A percentile compares a stretch with the other conserved stretches of the same genome.
Conservation (phyloP, 2,888 invertebrate genomes). For the Stomorhina lunata region DNA sequence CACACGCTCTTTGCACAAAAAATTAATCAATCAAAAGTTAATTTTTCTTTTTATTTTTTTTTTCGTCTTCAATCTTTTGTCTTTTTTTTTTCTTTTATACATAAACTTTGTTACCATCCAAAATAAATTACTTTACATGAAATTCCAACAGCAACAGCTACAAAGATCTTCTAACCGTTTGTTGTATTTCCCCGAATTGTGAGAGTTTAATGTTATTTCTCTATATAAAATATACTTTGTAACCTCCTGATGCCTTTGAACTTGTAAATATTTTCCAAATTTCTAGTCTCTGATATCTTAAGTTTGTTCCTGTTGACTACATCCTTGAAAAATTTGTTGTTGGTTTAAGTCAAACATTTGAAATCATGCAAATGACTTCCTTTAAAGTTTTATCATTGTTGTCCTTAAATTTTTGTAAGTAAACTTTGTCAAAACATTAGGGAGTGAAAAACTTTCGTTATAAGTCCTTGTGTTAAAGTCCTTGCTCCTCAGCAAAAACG, state of each 20-base stretch:
- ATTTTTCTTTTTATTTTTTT: conserved; percentile 22
- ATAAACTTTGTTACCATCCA: not conserved
- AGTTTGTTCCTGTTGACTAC: conserved; percentile 4
- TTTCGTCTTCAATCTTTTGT: not conserved
- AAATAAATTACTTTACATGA: conserved; percentile 37
- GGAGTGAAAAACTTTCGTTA: too few species aligned
- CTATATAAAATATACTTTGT: not conserved
- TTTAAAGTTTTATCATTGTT: too few species aligned
- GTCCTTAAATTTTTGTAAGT: too few species aligned
- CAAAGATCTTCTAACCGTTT: not conserved
- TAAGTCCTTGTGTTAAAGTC: too few species aligned
- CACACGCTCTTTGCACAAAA: conserved; percentile 3
- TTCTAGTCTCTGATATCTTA: not conserved
- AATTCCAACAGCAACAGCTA: not conserved
- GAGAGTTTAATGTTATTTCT: not conserved
- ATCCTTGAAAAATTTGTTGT: not conserved
- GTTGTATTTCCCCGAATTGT: not conserved
- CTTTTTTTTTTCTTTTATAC: not conserved
- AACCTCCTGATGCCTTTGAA: not conserved
- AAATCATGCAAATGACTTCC: conserved; percentile 39
- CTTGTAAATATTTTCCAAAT: not conserved
- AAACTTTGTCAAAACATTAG: too few species aligned
- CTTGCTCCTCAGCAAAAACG: too few species aligned
- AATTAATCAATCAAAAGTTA: conserved; percentile 62
- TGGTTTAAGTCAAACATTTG: conserved; percentile 37